Evolutionary conservation across 2,888 invertebrate species (phyloP).

Genomic region (Melangyna quadrimaculata): DNA sequence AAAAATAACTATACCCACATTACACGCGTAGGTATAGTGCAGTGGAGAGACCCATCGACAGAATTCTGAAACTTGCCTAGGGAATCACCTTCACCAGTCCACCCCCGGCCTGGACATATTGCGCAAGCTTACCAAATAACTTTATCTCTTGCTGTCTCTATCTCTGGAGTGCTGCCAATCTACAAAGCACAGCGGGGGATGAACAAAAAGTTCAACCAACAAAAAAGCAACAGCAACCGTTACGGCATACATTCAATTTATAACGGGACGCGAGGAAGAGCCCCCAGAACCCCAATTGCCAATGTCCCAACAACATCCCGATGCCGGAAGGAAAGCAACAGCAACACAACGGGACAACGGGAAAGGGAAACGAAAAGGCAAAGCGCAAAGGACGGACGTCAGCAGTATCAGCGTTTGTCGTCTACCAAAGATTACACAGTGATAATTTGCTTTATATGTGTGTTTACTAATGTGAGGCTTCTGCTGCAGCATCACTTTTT

Average conservation of each 20-base stretch:
- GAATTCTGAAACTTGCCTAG: constrained; percentile 55
- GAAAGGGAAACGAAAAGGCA: not conserved
- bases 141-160: constrained; percentile 71
- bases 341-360: not conserved
- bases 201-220: constrained; percentile 71
- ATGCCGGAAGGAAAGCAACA: constrained; percentile 51
- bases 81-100: constrained; percentile 45
- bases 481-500: constrained; percentile 72
- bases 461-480: constrained; percentile 72
- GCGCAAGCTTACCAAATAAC: constrained; percentile 72
- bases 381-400: constrained; percentile 45
- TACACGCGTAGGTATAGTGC: constrained; percentile 27
- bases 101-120: constrained; percentile 59
- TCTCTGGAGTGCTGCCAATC: constrained; percentile 65
- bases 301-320: constrained; percentile 3
- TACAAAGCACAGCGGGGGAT: constrained; percentile 71
- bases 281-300: constrained; percentile 1
- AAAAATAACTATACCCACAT: constrained; percentile 15
- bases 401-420: constrained; percentile 14
- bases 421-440: constrained; percentile 66
- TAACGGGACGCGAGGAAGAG: constrained; percentile 46
- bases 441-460: constrained; percentile 71
- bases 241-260: constrained; percentile 59
- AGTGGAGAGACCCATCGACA: constrained; percentile 65
- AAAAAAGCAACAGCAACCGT: constrained; percentile 67